A percentile compares a stretch with the other conserved stretches of the same genome.
phyloP scores from a whole-genome alignment of 2,888 invertebrate genomes.

The Bhutanitis thaidina region DNA sequence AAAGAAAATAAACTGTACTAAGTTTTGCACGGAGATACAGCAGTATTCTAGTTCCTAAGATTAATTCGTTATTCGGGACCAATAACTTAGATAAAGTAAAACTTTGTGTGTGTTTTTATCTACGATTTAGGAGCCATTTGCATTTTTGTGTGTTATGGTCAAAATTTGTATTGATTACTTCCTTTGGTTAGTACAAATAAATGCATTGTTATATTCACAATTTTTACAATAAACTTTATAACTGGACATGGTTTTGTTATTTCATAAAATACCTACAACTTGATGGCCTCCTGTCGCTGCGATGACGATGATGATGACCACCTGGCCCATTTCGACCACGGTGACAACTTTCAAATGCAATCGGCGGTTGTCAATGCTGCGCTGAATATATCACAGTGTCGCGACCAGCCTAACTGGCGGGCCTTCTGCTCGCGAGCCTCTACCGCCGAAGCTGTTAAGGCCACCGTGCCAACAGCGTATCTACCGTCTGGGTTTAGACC shows the following conservation, averaged over 20 bases:
- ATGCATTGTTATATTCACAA: constrained; percentile 33
- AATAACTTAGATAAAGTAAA: background rate
- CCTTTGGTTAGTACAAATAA: constrained; percentile 31
- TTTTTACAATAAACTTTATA: constrained; percentile 38
- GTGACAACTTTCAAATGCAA: too few species aligned
- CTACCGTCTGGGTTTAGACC: too few species aligned
- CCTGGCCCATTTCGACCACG: too few species aligned
- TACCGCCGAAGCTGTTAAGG: too few species aligned
- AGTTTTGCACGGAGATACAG: background rate
- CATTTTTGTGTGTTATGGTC: constrained; percentile 3
- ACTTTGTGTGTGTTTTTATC: background rate
- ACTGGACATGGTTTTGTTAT: background rate
- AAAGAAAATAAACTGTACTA: background rate
- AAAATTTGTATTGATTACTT: constrained; percentile 5
- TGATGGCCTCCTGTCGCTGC: too few species aligned
- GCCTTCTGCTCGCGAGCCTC: too few species aligned
- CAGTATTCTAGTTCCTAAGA: constrained; percentile 9
- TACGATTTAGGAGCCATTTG: background rate
- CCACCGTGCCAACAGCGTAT: too few species aligned
- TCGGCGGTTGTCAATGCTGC: too few species aligned
- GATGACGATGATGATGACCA: too few species aligned
- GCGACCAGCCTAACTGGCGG: too few species aligned
- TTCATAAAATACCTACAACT: background rate
- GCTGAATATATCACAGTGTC: too few species aligned
- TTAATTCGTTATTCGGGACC: constrained; percentile 6